These are phyloP conservation scores for Microcebus lehilahytsara DNA, from an alignment of 2,113 vertebrate genomes.

Conservation along the genomic window DNA sequence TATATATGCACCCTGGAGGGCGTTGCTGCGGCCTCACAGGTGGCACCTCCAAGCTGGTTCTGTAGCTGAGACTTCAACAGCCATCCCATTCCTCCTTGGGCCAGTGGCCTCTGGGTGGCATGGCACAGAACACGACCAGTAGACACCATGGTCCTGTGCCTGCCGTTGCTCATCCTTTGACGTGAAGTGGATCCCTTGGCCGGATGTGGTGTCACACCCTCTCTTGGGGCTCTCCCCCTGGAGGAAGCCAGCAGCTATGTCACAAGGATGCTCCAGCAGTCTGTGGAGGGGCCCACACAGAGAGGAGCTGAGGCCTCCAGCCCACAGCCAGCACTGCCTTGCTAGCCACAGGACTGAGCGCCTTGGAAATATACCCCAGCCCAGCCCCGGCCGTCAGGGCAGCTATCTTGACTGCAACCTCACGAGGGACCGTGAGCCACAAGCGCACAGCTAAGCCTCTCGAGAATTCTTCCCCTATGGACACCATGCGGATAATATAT, in stretches of 20 bases:
- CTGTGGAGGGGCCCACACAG: rapidly evolving
- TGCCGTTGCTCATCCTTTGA: background rate
- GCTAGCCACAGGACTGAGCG: background rate
- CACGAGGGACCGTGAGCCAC: background rate
- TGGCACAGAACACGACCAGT: background rate
- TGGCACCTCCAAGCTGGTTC: background rate
- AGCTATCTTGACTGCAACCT: background rate
- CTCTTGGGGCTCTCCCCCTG: background rate
- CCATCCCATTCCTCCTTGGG: background rate
- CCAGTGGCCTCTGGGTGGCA: background rate
- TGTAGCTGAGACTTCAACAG: background rate
- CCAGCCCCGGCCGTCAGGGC: background rate
- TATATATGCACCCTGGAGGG: background rate
- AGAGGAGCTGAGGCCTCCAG: rapidly evolving
- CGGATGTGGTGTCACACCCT: background rate
- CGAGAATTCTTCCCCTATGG: background rate
- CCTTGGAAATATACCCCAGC: background rate
- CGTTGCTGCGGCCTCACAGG: rapidly evolving
- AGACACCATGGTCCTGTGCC: background rate
- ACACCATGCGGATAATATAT: background rate
- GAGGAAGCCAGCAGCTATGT: background rate
- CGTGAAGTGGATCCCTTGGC: background rate
- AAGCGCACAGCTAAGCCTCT: too few species aligned
- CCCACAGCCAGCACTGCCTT: too few species aligned
- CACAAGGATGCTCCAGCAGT: background rate